Evolutionary conservation across 2,797 vertebrate species (phyloP).

Genomic region (Lerista edwardsae): DNA sequence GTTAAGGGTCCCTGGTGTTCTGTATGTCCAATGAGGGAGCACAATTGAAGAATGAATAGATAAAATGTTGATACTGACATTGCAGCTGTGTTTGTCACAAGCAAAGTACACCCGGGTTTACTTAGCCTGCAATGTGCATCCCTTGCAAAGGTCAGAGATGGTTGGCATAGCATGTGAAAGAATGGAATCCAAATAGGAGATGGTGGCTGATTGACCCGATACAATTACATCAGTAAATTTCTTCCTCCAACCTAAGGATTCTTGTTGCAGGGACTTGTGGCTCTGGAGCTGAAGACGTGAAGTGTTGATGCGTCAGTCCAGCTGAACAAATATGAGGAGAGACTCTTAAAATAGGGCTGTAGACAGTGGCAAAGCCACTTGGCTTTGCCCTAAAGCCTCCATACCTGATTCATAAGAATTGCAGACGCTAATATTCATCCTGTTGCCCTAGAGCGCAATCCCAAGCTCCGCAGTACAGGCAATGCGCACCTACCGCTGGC

Average conservation of each 20-base stretch:
- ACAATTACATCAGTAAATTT: neutral
- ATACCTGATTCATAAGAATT: neutral
- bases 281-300: neutral
- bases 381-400: neutral
- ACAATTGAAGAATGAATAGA: constrained; percentile 14
- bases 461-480: too few species aligned
- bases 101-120: neutral
- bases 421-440: neutral
- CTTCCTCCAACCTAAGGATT: neutral
- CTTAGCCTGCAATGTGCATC: neutral
- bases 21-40: neutral
- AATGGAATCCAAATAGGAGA: neutral
- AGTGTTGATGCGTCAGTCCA: neutral
- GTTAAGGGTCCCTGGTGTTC: neutral
- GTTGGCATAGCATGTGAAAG: neutral
- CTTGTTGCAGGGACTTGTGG: rapidly evolving
- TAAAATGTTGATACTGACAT: neutral
- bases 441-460: neutral
- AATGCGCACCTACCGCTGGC: too few species aligned
- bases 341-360: neutral
- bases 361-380: constrained; percentile 8
- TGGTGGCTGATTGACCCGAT: neutral
- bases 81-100: neutral
- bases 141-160: constrained; percentile 24
- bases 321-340: constrained; percentile 5